Evolutionary conservation across 2,888 invertebrate species (phyloP).

Genomic region (Apantesis nais): DNA sequence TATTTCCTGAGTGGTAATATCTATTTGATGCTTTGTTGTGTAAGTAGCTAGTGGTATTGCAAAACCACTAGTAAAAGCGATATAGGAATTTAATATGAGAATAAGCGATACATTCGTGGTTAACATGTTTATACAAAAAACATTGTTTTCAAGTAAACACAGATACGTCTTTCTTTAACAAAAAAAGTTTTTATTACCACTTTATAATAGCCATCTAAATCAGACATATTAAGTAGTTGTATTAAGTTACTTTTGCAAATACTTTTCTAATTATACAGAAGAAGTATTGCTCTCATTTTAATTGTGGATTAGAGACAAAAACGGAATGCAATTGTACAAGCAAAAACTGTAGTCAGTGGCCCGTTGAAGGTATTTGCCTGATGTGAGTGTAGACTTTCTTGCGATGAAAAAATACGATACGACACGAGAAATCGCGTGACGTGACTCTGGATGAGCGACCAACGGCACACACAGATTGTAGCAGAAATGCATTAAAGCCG

Average conservation of each 20-base stretch:
- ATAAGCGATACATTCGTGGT: conserved; percentile 1
- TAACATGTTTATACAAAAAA: not conserved
- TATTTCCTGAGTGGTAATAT: conserved; percentile 45
- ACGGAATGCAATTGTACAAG: conserved; percentile 58
- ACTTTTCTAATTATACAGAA: conserved; percentile 15
- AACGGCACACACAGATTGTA: conserved; percentile 59
- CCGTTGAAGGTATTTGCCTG: conserved; percentile 77
- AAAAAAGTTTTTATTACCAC: not conserved
- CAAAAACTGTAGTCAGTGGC: conserved; percentile 73
- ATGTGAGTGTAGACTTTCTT: conserved; percentile 78
- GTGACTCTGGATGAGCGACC: conserved; percentile 61
- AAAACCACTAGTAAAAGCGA: not conserved
- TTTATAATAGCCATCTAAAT: not conserved
- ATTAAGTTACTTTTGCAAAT: conserved; percentile 12
- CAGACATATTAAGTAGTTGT: not conserved
- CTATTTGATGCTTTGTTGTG: conserved; percentile 37
- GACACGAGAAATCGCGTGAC: conserved; percentile 79
- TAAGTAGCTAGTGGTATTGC: conserved; percentile 11
- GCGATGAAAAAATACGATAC: conserved; percentile 71
- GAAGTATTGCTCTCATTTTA: conserved; percentile 32
- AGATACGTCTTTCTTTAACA: not conserved
- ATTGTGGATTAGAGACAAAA: conserved; percentile 40
- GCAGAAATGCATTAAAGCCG: conserved; percentile 26
- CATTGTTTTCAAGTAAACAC: not conserved
- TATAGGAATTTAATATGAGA: not conserved